Conservation (phyloP, 2,113 vertebrate genomes). For the Lutjanus erythropterus region DNA sequence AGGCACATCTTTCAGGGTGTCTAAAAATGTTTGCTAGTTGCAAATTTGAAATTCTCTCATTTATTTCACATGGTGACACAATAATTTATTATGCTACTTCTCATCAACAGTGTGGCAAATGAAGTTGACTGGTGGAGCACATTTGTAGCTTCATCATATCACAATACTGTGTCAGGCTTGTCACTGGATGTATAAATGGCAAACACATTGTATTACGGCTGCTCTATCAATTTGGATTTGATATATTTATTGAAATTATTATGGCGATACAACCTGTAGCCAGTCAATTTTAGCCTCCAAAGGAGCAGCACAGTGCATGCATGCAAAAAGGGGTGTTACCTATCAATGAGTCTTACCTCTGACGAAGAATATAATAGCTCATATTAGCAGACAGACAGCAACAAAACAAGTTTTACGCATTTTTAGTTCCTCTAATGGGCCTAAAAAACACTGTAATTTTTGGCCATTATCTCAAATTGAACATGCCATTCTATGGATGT, state of each 20-base stretch:
- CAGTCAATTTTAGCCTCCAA: neutral
- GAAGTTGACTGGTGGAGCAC: conserved; percentile 49
- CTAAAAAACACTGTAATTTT: conserved; percentile 43
- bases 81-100: conserved; percentile 66
- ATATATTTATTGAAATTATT: conserved; percentile 43
- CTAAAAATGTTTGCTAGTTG: conserved; percentile 50
- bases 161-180: conserved; percentile 40
- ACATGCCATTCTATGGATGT: conserved; percentile 10
- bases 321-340: neutral
- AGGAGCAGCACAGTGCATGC: neutral
- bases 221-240: conserved; percentile 29
- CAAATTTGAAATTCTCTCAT: conserved; percentile 58
- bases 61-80: conserved; percentile 65
- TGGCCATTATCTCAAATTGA: conserved; percentile 34
- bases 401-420: conserved; percentile 6
- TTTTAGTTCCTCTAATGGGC: conserved; percentile 12
- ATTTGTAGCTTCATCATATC: conserved; percentile 58
- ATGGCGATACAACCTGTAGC: conserved; percentile 31
- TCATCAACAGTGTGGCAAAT: conserved; percentile 66
- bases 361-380: conserved; percentile 29
- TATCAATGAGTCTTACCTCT: neutral
- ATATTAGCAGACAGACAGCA: conserved; percentile 22
- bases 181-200: conserved; percentile 34
- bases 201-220: conserved; percentile 29
- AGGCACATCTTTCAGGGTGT: conserved; percentile 51